Percentiles rank a stretch among this genome's conserved stretches.
These are phyloP conservation scores for Trichosurus vulpecula DNA, from an alignment of 2,797 vertebrate species.

Conservation along the genomic window DNA sequence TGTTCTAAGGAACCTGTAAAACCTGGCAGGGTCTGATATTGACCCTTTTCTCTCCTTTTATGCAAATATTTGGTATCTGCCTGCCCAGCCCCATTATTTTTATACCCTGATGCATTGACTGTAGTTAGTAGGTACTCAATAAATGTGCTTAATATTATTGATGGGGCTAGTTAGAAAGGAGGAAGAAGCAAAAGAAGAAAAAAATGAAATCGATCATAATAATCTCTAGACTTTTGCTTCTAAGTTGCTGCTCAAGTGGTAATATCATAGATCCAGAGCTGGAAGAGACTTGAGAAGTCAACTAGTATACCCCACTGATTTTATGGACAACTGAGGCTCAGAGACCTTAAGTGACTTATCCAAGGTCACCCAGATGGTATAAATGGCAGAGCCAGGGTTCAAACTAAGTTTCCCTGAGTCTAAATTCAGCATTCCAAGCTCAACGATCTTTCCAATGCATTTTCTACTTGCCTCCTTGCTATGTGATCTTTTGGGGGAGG, in stretches of 20 bases:
- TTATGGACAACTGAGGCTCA: neutral
- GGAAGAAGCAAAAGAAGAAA: neutral
- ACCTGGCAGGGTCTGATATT: neutral
- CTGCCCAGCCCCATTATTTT: neutral
- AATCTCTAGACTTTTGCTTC: neutral
- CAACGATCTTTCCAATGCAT: neutral
- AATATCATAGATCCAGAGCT: neutral
- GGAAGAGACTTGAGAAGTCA: neutral
- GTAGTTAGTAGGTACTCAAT: neutral
- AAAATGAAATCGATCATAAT: neutral
- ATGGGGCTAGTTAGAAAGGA: neutral
- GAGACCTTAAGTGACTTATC: neutral
- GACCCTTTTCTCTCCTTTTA: neutral
- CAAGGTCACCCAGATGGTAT: neutral
- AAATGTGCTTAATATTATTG: neutral
- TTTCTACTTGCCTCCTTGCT: constrained; percentile 32
- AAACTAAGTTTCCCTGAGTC: neutral
- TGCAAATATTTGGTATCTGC: neutral
- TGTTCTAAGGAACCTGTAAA: neutral
- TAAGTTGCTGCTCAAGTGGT: neutral
- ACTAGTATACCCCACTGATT: neutral
- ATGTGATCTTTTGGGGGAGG: constrained; percentile 37
- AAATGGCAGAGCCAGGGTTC: neutral
- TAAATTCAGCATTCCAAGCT: neutral
- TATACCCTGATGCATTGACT: neutral